phyloP scores from a whole-genome alignment of 2,113 vertebrate species.

The Eclectus roratus region DNA sequence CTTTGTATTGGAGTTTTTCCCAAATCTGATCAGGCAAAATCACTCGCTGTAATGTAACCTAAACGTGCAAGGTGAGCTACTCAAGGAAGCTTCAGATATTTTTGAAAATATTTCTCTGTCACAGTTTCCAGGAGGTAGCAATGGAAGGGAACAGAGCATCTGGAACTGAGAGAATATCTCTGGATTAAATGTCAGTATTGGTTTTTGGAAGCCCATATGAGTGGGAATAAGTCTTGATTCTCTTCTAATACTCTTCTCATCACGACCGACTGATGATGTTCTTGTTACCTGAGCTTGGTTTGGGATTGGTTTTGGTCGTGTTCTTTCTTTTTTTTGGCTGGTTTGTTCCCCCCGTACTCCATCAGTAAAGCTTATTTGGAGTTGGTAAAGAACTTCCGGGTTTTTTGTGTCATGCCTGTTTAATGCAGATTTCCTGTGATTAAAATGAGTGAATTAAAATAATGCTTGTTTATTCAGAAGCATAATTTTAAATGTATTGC shows the following conservation, averaged over 20 bases:
- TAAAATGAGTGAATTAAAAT: not conserved
- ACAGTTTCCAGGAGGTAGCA: not conserved
- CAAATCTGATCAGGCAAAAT: no score
- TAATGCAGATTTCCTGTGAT: not conserved
- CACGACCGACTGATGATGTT: not conserved
- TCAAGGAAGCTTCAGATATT: not conserved
- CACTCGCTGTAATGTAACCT: not conserved
- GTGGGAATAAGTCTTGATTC: not conserved
- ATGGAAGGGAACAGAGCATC: not conserved
- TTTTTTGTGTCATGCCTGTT: not conserved
- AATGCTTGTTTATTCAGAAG: not conserved
- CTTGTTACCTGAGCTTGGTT: not conserved
- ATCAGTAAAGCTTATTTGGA: not conserved
- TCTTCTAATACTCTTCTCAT: not conserved
- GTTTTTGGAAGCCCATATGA: not conserved
- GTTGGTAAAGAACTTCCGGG: not conserved
- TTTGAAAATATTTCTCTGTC: not conserved
- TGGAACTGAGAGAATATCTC: not conserved
- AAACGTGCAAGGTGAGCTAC: fast-evolving
- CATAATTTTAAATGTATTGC: not conserved
- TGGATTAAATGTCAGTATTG: not conserved
- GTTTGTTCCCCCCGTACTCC: not conserved
- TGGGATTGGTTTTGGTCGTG: not conserved
- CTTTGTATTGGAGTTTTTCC: not conserved
- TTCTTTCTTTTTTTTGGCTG: not conserved